Percentiles rank a stretch among this genome's conserved stretches.
phyloP scores from a whole-genome alignment of 2,888 invertebrate genomes.

The Cryptocephalus moraei region DNA sequence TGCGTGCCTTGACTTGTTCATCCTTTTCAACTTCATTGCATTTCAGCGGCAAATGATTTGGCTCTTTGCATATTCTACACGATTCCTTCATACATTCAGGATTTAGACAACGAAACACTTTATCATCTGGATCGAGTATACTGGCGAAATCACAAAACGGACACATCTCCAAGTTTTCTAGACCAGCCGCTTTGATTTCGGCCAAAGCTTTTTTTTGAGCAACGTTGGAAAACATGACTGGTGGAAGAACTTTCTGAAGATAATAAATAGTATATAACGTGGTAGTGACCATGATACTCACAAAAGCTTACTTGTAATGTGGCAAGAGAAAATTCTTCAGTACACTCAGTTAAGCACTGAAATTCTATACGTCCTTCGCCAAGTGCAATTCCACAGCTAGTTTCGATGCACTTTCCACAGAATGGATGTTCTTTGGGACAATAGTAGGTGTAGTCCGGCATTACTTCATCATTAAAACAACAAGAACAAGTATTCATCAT shows the following conservation, averaged over 20 bases:
- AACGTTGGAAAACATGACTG: slow-evolving; percentile 39
- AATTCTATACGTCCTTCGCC: slow-evolving; percentile 36
- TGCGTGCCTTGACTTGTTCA: slow-evolving; percentile 34
- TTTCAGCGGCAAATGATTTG: slow-evolving; percentile 42
- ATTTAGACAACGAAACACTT: slow-evolving; percentile 45
- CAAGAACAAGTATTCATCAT: slow-evolving; percentile 42
- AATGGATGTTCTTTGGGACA: slow-evolving; percentile 40
- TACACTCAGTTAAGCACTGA: slow-evolving; percentile 38
- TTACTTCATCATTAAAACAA: slow-evolving; percentile 45
- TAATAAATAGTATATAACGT: no score
- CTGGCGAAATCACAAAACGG: slow-evolving; percentile 49
- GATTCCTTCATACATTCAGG: slow-evolving; percentile 45
- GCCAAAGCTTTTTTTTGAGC: slow-evolving; percentile 41
- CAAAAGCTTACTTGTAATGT: slow-evolving; percentile 27
- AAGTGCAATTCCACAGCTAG: slow-evolving; percentile 33
- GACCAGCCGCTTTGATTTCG: slow-evolving; percentile 41
- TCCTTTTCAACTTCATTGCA: slow-evolving; percentile 42
- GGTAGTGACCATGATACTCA: no score
- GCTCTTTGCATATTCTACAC: slow-evolving; percentile 43
- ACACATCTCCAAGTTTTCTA: slow-evolving; percentile 45
- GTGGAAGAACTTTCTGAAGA: slow-evolving; percentile 33
- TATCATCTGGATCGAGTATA: slow-evolving; percentile 36
- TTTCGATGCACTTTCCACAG: slow-evolving; percentile 37
- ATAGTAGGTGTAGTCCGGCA: slow-evolving; percentile 33
- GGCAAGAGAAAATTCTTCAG: slow-evolving; percentile 28